Evolutionary conservation across 2,888 invertebrate species (phyloP), one percentile per base, ranked within the genome.

Genomic region (Scaptomyza parva): DNA sequence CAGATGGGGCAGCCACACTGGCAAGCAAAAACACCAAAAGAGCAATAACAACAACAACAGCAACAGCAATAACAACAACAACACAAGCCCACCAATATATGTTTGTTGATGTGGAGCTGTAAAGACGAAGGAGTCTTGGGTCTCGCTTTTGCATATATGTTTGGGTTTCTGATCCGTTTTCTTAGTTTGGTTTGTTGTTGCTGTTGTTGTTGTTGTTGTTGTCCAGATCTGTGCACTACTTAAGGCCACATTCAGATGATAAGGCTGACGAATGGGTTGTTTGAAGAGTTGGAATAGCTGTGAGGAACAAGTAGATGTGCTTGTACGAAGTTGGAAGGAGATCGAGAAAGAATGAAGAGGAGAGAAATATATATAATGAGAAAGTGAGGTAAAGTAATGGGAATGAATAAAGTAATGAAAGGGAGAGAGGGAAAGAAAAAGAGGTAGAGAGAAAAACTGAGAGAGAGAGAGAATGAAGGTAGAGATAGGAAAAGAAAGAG

Each of bases 81-180:
- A 37, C 50, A 37, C 17, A 12, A n/a, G 14, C 26, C 26, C 35
- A 37, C 41, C 50, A 28, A 35, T 28, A 9, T 50, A 48, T 14
- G 14, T 44, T 39, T 37, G 37, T 17, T 12, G 18, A 18, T 37
- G 48, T 37, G 48, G n/a, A 28, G 45, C 33, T 12, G 37, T n/a
- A 39, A 30, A 44, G 47, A 52, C 33, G 17, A 35, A 14, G 20
- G 6, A 47, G 45, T 48, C 14, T 26, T 45, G 24, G 20, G 62
- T 22, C 51, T 50, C 44, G 18, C 45, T 45, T 71, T 60, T 58
- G 40, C 22, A 5, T 8, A 41, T 60, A 48, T 63, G 64, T 70
- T 62, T 33, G 51, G 33, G 33, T 51, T 65, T 70, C 54, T 81
- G 82, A 81, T 81, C 82, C 81, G 85, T 76, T 81, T 71, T 37